Base-by-base conservation (phyloP, 2,113 vertebrate species). In the Rhipidura dahli region DNA sequence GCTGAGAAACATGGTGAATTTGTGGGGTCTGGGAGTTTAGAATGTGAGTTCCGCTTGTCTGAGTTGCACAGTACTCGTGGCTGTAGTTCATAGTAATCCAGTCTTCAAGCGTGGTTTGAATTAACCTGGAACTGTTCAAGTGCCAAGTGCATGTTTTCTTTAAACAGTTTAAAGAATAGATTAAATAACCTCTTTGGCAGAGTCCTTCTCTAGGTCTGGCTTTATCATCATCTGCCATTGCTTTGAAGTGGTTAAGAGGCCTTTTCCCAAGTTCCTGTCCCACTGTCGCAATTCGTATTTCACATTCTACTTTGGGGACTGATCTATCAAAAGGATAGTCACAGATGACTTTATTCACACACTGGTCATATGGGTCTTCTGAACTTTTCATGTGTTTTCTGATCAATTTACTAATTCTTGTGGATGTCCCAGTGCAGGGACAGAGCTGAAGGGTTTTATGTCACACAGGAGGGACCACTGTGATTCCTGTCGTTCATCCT, bases 371-470 rank as follows among this genome's bases (percentile, higher is more conserved):
- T 37, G 16, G 9, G 6, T 40, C 28, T 65, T 44, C n/a, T 45
- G 73, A 71, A 60, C 11, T 89, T 85, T 40, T 61, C 17, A 5
- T 7, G 2, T 20, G 9, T 85, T 89, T 56, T 68, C 56, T 90
- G 51, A 56, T 13, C 11, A 57, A 33, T 47, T 51, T 54, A 35
- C 11, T 50, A 21, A 11, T 57, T 47, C 12, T 33, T 51, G 12
- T 0, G 2, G 20, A 11, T 76, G 19, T 11, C 15, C 1, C 31
- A 31, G 10, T 40, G 17, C 19, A n/a, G 19, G 5, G 28, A 13
- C 0, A 2, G 24, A 83, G 40, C 35, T 30, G 64, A 6, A 31
- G 21, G 2, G 20, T 15, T 69, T n/a, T 75, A 30, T 71, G 5
- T 64, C 72, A 39, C 10, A 10, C 47, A 28, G 6, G 27, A 73